Conservation (phyloP, 1,140 invertebrate species). For the Brachionus asplanchnoidis region DNA sequence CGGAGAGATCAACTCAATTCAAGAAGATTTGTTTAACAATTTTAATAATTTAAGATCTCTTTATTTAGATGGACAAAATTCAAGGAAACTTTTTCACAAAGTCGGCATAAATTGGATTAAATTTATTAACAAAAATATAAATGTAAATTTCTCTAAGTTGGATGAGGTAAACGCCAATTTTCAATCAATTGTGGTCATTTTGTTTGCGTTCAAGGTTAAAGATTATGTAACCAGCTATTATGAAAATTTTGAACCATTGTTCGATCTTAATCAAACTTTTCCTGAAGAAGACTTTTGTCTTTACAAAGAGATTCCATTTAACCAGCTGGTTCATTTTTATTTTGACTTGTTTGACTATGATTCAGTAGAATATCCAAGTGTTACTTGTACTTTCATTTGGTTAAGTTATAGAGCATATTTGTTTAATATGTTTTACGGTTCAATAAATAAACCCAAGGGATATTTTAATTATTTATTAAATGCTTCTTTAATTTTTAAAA, state of each 20-base stretch:
- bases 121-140: background rate
- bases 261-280: background rate
- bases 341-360: background rate
- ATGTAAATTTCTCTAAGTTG: background rate
- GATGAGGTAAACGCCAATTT: background rate
- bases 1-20: background rate
- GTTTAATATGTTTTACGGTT: background rate
- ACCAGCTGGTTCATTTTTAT: background rate
- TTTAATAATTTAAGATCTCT: background rate
- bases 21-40: background rate
- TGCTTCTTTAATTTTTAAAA: background rate
- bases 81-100: background rate
- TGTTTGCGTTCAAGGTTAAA: background rate
- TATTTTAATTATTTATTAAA: background rate
- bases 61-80: background rate
- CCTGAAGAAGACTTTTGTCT: background rate
- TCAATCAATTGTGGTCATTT: background rate
- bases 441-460: background rate
- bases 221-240: background rate
- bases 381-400: background rate
- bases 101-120: background rate
- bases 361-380: background rate
- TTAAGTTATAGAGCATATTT: background rate
- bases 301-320: background rate
- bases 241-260: background rate